These are phyloP conservation scores for Syncerus caffer DNA, from an alignment of 2,797 vertebrate species.

Conservation along the genomic window DNA sequence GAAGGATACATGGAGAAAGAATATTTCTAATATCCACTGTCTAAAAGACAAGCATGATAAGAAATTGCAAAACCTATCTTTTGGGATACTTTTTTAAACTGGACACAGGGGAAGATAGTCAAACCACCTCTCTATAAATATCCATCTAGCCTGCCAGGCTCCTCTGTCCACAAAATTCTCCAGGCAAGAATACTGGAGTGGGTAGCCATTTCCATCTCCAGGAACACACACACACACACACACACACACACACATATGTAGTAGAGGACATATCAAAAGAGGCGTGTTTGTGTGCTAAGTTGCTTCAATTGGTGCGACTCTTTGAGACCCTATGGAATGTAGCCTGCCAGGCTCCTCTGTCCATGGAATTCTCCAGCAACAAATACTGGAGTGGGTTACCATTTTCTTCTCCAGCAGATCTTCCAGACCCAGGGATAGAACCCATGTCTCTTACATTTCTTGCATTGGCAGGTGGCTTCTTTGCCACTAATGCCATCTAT, in stretches of 20 bases:
- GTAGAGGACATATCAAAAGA: neutral
- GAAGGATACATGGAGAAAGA: neutral
- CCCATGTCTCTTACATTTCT: no score
- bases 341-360: neutral
- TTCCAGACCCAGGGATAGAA: neutral
- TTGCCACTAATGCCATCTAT: no score
- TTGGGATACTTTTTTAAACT: neutral
- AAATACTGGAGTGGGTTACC: neutral
- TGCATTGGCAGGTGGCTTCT: no score
- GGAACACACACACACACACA: neutral
- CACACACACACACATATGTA: neutral
- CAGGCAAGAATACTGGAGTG: neutral
- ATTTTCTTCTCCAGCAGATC: neutral
- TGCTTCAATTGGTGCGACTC: neutral
- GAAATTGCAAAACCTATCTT: neutral
- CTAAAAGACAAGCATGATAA: neutral
- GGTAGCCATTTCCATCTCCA: neutral
- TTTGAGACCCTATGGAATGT: neutral
- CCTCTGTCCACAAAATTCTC: neutral
- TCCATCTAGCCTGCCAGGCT: neutral
- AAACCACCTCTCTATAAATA: neutral
- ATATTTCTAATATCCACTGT: neutral
- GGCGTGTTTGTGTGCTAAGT: fast-evolving
- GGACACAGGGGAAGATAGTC: neutral
- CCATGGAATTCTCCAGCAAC: neutral